Percentiles rank a stretch among this genome's conserved stretches.
These are phyloP conservation scores for Paragorgia papillata DNA, from an alignment of 92 coral and sea anemone genomes.

Conservation along the genomic window DNA sequence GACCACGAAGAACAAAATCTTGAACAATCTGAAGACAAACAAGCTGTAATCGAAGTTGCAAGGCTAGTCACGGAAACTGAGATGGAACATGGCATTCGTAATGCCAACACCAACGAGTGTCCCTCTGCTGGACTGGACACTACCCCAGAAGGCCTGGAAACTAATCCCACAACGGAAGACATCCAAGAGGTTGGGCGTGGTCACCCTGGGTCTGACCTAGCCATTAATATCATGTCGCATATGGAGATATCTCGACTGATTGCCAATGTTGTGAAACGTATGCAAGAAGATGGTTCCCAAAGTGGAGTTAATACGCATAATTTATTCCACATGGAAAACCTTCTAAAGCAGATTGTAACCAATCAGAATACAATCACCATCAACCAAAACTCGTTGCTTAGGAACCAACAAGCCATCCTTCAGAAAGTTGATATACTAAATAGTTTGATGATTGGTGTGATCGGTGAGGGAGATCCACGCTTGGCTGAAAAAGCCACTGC, in stretches of 20 bases:
- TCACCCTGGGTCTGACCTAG: slow-evolving; percentile 25
- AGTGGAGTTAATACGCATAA: slow-evolving; percentile 1
- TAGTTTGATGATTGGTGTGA: slow-evolving; percentile 2
- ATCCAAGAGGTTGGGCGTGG: slow-evolving; percentile 24
- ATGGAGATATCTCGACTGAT: slow-evolving; percentile 40
- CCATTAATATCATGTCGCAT: slow-evolving; percentile 42
- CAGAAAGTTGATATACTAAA: slow-evolving; percentile 36
- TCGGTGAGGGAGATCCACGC: slow-evolving; percentile 13
- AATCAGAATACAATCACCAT: slow-evolving; percentile 41
- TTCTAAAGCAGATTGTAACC: slow-evolving; percentile 34
- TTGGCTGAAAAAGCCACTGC: slow-evolving; percentile 13
- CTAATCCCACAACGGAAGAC: background rate
- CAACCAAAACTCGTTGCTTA: slow-evolving; percentile 35
- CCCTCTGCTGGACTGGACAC: slow-evolving; percentile 8
- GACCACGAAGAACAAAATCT: slow-evolving; percentile 3
- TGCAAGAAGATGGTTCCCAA: slow-evolving; percentile 38
- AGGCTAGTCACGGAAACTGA: slow-evolving; percentile 36
- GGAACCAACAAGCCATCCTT: slow-evolving; percentile 25
- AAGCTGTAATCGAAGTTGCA: slow-evolving; percentile 34
- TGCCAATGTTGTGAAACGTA: slow-evolving; percentile 40
- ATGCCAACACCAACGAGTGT: slow-evolving; percentile 15
- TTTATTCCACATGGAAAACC: slow-evolving; percentile 40
- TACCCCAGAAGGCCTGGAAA: slow-evolving; percentile 3
- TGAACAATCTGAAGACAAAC: slow-evolving; percentile 34
- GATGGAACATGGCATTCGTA: slow-evolving; percentile 24